Percentiles rank a stretch among this genome's conserved stretches.
These are phyloP conservation scores for Belgica antarctica DNA, from an alignment of 2,888 invertebrate genomes.

Conservation along the genomic window DNA sequence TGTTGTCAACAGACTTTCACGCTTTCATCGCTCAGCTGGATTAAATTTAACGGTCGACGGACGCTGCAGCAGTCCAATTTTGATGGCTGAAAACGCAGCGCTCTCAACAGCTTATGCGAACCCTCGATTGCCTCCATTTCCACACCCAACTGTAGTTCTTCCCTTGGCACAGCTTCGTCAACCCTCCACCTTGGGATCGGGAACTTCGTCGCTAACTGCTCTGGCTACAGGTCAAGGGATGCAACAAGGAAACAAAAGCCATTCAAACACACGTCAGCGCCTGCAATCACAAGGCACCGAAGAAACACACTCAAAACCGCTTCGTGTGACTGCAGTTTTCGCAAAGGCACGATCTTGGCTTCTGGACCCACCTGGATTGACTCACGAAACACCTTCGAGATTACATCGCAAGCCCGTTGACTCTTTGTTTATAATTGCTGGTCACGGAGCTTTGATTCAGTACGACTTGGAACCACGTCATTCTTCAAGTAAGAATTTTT, in stretches of 20 bases:
- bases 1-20: conserved; percentile 89
- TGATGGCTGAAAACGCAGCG: conserved; percentile 46
- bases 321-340: conserved; percentile 77
- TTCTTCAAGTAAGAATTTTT: conserved; percentile 55
- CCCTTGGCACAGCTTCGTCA: conserved; percentile 86
- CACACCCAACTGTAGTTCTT: conserved; percentile 74
- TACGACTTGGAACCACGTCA: conserved; percentile 81
- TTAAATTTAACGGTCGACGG: conserved; percentile 68
- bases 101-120: conserved; percentile 71
- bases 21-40: conserved; percentile 95
- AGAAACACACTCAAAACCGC: conserved; percentile 65
- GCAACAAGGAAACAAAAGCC: conserved; percentile 45
- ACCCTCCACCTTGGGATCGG: conserved; percentile 55
- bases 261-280: conserved; percentile 59
- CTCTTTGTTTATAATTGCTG: conserved; percentile 86
- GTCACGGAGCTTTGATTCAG: conserved; percentile 82
- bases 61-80: conserved; percentile 69
- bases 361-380: conserved; percentile 54
- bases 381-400: conserved; percentile 52
- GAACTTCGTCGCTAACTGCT: conserved; percentile 46
- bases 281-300: conserved; percentile 73
- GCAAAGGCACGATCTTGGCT: conserved; percentile 75
- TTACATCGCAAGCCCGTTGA: conserved; percentile 65
- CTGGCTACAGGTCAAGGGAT: conserved; percentile 47
- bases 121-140: conserved; percentile 87